These are phyloP conservation scores for Atherix ibis DNA, from an alignment of 2,888 invertebrate species.

Conservation along the genomic window DNA sequence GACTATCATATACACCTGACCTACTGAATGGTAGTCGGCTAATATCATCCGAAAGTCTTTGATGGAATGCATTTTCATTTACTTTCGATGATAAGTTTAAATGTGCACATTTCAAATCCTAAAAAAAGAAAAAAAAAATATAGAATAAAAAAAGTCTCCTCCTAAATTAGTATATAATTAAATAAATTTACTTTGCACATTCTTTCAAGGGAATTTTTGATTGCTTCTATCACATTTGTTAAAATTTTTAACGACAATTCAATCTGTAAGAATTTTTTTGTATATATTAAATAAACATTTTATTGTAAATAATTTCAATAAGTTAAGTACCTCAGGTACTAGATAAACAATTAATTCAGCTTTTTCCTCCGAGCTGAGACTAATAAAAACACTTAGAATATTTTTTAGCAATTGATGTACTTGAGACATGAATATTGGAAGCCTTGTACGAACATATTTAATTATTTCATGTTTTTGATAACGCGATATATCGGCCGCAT, in stretches of 20 bases:
- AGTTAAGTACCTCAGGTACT: conserved; percentile 43
- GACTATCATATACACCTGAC: conserved; percentile 15
- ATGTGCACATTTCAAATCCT: conserved; percentile 26
- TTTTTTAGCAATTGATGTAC: conserved; percentile 42
- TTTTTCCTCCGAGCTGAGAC: conserved; percentile 40
- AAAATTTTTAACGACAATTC: conserved; percentile 43
- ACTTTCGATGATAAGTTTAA: conserved; percentile 19
- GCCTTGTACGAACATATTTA: conserved; percentile 45
- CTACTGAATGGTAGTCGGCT: conserved; percentile 7
- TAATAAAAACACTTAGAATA: conserved; percentile 41
- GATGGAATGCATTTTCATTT: conserved; percentile 2
- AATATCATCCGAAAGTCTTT: conserved; percentile 5
- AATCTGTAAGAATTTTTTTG: conserved; percentile 33
- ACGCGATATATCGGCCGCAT: conserved; percentile 42
- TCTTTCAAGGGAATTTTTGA: conserved; percentile 43
- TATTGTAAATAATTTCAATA: background rate
- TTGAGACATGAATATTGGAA: conserved; percentile 49
- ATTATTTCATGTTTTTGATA: conserved; percentile 51
- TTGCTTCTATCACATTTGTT: conserved; percentile 40
- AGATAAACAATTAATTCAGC: conserved; percentile 46
- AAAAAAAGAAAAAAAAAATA: background rate
- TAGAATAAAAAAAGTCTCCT: background rate
- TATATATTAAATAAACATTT: background rate
- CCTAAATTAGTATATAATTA: background rate
- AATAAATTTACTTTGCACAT: conserved; percentile 34